Percentiles rank a stretch among this genome's conserved stretches.
Evolutionary conservation across 2,113 vertebrate species (phyloP).

Genomic region (Hyaena hyaena): DNA sequence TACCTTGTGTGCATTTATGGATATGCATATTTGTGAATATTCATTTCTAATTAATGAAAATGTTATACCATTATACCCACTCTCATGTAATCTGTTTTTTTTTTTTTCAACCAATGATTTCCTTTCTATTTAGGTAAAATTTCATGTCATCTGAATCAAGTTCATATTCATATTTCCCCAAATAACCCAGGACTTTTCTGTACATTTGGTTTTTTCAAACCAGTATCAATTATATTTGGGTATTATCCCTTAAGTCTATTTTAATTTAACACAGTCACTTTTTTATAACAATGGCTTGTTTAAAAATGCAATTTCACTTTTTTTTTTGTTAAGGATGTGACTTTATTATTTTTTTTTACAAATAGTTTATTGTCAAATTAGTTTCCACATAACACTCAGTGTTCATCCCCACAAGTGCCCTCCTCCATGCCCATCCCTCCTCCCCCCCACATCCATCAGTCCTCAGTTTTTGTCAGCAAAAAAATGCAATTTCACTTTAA

Average conservation of each 20-base stretch:
- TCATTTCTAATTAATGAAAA: constrained; percentile 29
- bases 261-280: constrained; percentile 45
- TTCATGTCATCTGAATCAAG: constrained; percentile 20
- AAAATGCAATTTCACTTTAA: constrained; percentile 56
- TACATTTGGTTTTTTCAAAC: background rate
- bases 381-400: no score
- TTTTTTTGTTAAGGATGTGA: no score
- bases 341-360: no score
- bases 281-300: constrained; percentile 23
- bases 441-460: no score
- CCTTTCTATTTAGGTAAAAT: constrained; percentile 32
- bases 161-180: background rate
- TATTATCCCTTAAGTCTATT: constrained; percentile 44
- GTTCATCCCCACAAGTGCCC: no score
- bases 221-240: background rate
- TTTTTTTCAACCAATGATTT: constrained; percentile 34
- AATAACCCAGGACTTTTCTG: constrained; percentile 12
- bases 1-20: background rate
- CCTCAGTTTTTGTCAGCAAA: no score
- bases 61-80: background rate
- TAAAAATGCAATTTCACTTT: background rate
- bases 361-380: no score
- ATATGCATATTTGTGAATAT: constrained; percentile 24
- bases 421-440: no score
- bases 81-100: background rate